Conservation (phyloP, 2,888 invertebrate genomes). For the Epinotia ramella region DNA sequence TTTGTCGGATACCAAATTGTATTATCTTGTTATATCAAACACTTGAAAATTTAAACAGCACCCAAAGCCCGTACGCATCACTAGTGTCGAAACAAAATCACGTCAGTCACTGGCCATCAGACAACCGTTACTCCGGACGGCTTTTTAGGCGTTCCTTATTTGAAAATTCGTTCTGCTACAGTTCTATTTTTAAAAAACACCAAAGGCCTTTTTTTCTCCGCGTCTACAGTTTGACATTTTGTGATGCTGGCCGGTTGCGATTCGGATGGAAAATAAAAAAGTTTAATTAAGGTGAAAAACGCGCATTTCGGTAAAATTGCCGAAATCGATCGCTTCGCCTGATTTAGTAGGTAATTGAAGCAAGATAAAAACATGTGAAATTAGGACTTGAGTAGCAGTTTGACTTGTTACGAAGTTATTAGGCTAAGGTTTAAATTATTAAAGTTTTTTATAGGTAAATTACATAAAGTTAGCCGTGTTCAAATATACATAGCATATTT, state of each 20-base stretch:
- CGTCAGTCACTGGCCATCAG: constrained; percentile 56
- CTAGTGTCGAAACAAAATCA: constrained; percentile 54
- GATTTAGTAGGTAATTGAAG: not conserved
- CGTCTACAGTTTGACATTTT: constrained; percentile 50
- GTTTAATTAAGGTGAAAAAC: constrained; percentile 33
- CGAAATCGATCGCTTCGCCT: constrained; percentile 29
- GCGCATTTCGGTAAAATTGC: constrained; percentile 30
- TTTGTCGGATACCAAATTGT: not conserved
- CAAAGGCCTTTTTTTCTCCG: constrained; percentile 46
- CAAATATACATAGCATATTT: no score
- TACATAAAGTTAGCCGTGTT: no score
- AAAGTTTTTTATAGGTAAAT: no score
- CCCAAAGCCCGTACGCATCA: constrained; percentile 47
- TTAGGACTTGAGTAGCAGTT: not conserved
- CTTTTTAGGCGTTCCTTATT: constrained; percentile 64
- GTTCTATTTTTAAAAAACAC: constrained; percentile 55
- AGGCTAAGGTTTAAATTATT: no score
- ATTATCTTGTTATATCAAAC: no score
- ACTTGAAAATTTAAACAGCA: constrained; percentile 12
- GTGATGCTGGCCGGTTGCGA: constrained; percentile 38
- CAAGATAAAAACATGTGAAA: not conserved
- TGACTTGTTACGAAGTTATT: not conserved
- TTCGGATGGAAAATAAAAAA: constrained; percentile 36
- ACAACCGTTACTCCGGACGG: constrained; percentile 64
- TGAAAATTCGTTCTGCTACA: constrained; percentile 67